Evolutionary conservation across 2,797 vertebrate genomes (phyloP), one percentile per base, ranked within the genome.

Genomic region (Pogoniulus pusillus): DNA sequence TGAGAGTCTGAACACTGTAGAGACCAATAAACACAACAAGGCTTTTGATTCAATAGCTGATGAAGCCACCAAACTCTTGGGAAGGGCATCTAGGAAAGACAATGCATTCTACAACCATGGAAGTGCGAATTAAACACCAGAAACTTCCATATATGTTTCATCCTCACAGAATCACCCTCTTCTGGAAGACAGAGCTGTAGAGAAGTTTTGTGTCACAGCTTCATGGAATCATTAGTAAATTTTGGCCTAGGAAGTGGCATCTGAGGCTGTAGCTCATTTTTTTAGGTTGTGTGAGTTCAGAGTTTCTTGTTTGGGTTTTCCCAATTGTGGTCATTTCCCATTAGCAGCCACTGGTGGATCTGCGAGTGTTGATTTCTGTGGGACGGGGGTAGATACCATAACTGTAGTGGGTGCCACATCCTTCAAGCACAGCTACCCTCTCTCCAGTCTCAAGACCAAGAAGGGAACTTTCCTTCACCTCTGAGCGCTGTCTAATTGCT

Each of bases 351-450:
- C 24, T 1, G 1, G 3, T 51, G 24, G 24, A 78, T 18, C 47
- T 51, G 37, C 58, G 45, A 35, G 10, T 37, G 10, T 37, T 47
- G 1, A 0, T 24, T 43, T 47, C 10, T 3, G 4, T 59, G 16
- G 17, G 9, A 45, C 11, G 23, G 39, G n/a, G 9, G 7, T 39
- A 53, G 6, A 11, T 66, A 17, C 7, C 43, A 7, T 34, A 51
- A 29, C 5, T 1, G 1, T 1, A 1, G 32, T 7, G 6, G 20
- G 13, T 34, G 17, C 32, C 1, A 0, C 2, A 1, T 69, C 26
- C 22, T 78, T 58, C 24, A 43, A 57, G 57, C 7, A 9, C 10
- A 55, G 19, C 22, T 49, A 32, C 27, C 18, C 11, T 82, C 29
- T 24, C 37, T 32, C 22, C 22, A 47, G 32, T n/a, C 16, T 59